Evolutionary conservation across 2,797 vertebrate species (phyloP).

Genomic region (Benthosema pterotum): DNA sequence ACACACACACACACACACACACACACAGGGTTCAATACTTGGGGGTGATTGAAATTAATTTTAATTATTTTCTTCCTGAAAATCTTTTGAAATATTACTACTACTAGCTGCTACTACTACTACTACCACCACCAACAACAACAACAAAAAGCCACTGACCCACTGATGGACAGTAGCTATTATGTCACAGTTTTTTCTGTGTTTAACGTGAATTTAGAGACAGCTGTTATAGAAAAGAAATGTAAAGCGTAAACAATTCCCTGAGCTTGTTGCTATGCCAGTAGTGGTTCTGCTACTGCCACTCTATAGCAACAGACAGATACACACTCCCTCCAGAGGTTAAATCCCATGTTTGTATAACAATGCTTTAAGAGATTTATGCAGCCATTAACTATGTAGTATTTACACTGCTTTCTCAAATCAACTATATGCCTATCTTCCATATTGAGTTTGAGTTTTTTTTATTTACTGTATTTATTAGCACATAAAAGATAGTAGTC

Average conservation of each 20-base stretch:
- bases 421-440: no score
- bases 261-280: constrained; percentile 59
- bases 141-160: no score
- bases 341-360: constrained; percentile 1
- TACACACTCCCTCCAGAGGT: constrained; percentile 9
- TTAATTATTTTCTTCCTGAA: no score
- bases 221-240: constrained; percentile 54
- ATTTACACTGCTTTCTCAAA: background rate
- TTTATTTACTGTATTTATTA: no score
- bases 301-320: constrained; percentile 32
- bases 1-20: constrained; percentile 8
- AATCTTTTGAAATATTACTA: no score
- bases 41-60: no score
- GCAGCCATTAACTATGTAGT: background rate
- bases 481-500: no score
- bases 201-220: constrained; percentile 46
- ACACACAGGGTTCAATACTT: constrained; percentile 3
- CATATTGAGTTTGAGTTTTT: no score
- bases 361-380: constrained; percentile 2
- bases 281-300: constrained; percentile 49
- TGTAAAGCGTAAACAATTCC: constrained; percentile 56
- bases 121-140: no score
- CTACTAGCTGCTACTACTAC: no score
- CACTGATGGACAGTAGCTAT: background rate
- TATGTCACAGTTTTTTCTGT: constrained; percentile 17